Percentiles rank a stretch among this genome's conserved stretches.
These are phyloP conservation scores for Eupsilia transversa DNA, from an alignment of 2,888 invertebrate species.

Conservation along the genomic window DNA sequence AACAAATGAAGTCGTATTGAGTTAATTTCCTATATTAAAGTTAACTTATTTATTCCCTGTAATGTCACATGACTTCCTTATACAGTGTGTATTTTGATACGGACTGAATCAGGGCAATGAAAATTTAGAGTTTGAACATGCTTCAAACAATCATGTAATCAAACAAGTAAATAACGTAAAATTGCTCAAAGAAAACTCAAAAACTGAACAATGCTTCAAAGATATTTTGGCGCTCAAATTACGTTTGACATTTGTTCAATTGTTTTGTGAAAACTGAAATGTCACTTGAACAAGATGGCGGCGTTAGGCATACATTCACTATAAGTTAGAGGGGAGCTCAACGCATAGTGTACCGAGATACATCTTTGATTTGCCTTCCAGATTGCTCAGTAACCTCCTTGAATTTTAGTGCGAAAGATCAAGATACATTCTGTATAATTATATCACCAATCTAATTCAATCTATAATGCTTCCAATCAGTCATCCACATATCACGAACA, in stretches of 20 bases:
- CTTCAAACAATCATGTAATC: neutral
- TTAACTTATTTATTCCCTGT: constrained; percentile 1
- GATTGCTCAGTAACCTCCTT: neutral
- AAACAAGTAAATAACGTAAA: neutral
- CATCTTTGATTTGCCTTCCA: neutral
- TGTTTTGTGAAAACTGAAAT: neutral
- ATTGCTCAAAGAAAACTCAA: constrained; percentile 2
- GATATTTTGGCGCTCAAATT: neutral
- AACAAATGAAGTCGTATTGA: constrained; percentile 33
- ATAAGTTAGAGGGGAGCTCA: neutral
- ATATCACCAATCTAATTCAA: constrained; percentile 29
- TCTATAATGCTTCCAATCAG: constrained; percentile 43
- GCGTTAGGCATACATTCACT: no score
- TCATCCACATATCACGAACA: constrained; percentile 65
- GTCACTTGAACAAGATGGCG: neutral
- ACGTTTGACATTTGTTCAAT: neutral
- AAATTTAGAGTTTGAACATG: neutral
- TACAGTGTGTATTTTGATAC: constrained; percentile 22
- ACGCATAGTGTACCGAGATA: no score
- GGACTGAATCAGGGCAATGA: neutral
- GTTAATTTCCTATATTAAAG: constrained; percentile 12
- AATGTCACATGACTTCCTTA: constrained; percentile 5
- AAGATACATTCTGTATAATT: neutral
- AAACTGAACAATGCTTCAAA: neutral
- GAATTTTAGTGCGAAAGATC: neutral